A percentile compares a stretch with the other conserved stretches of the same genome.
phyloP scores from a whole-genome alignment of 2,797 vertebrate species.

The Sebastiscus tertius region DNA sequence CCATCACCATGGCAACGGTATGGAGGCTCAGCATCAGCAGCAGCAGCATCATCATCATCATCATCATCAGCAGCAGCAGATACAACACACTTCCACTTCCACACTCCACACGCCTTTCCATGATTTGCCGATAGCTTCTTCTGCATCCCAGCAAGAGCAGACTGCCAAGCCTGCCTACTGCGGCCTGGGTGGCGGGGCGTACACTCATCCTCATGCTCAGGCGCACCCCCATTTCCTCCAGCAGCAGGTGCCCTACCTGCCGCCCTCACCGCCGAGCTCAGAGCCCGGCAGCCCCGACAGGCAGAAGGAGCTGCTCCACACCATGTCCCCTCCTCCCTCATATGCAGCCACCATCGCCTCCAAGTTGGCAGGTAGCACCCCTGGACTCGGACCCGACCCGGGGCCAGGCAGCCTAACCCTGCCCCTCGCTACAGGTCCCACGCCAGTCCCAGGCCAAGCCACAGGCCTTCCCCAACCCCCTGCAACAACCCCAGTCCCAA shows the following conservation, averaged over 20 bases:
- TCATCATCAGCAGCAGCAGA: slow-evolving; percentile 68
- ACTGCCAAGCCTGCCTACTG: slow-evolving; percentile 90
- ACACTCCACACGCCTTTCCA: slow-evolving; percentile 88
- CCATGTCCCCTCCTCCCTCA: slow-evolving; percentile 94
- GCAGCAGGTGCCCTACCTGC: slow-evolving; percentile 90
- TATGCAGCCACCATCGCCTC: slow-evolving; percentile 97
- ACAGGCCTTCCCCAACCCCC: slow-evolving; percentile 55
- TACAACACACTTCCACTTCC: slow-evolving; percentile 85
- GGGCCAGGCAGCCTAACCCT: slow-evolving; percentile 53
- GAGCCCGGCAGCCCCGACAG: slow-evolving; percentile 97
- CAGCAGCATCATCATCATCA: slow-evolving; percentile 71
- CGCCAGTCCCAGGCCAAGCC: slow-evolving; percentile 45
- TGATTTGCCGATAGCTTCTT: slow-evolving; percentile 75
- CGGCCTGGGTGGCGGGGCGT: slow-evolving; percentile 82
- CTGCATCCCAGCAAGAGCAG: slow-evolving; percentile 81
- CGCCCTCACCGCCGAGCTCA: slow-evolving; percentile 95
- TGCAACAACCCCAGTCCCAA: slow-evolving; percentile 22
- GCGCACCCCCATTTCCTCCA: slow-evolving; percentile 81
- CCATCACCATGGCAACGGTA: slow-evolving; percentile 83
- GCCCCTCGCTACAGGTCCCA: slow-evolving; percentile 45
- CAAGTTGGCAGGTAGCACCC: slow-evolving; percentile 85
- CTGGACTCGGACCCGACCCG: slow-evolving; percentile 65
- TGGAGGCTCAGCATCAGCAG: slow-evolving; percentile 78
- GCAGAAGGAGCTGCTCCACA: slow-evolving; percentile 95
- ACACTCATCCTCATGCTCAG: slow-evolving; percentile 83